Base-by-base conservation (phyloP, 2,797 vertebrate species). In the Sebastes matsubarae region DNA sequence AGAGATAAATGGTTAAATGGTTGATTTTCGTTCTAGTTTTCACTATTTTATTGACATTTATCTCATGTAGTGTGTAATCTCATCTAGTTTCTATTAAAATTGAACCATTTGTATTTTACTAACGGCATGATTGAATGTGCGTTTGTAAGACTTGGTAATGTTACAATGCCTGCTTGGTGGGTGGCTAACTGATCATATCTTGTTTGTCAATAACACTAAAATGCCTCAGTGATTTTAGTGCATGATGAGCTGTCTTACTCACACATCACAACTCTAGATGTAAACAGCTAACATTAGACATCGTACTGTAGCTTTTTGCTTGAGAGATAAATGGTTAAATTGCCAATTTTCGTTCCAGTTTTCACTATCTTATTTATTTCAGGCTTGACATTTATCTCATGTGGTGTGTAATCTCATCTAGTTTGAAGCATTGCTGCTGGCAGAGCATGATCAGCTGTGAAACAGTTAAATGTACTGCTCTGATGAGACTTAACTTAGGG, bases 181-280 rank as follows among this genome's bases (percentile, higher is more conserved):
- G 81, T 83, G 87, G 92, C 83, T 85, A 89, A 69, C 75, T 73
- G 20, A 34, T 68, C 61, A 79, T 34, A 24, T 72, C 22, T 58
- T 85, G 64, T 82, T 83, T 90, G 72, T 87, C 72, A 87, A 88
- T 81, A 91, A 13, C 9, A n/a, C 3, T 4, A n/a, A 8, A 72
- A 46, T 38, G 8, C 69, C 38, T 67, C 2, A 27, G 12, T 46
- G 1, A 25, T 54, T 57, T 65, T 65, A 24, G 4, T 4, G 2
- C 8, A 50, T 1, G 16, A 57, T 13, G 13, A 54, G 12, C 9
- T 32, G 7, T 57, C 20, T 27, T 27, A 3, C 13, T n/a, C 4
- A 42, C 29, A 25, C 13, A 46, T 2, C 11, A 36, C 8, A 8
- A 4, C 29, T 52, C 9, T 3, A 25, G 4, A 25, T 4, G 25